These are phyloP conservation scores for Heloderma charlesbogerti DNA, from an alignment of 2,113 vertebrate genomes.

Conservation along the genomic window DNA sequence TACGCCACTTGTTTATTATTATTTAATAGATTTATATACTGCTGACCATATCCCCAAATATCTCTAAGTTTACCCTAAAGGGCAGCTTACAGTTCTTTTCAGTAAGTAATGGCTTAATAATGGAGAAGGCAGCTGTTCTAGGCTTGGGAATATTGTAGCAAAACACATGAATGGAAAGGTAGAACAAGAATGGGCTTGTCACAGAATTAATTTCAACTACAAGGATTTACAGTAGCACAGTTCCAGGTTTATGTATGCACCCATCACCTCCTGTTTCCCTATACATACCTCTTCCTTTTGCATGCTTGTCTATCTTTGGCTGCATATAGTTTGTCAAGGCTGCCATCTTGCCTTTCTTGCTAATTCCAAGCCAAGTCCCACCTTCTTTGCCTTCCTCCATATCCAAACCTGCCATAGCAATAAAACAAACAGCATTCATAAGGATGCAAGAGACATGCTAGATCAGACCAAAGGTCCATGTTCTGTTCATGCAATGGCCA, in stretches of 20 bases:
- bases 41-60: too few relatives aligned
- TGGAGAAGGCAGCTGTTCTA: neutral
- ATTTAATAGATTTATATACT: too few relatives aligned
- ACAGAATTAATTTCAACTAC: neutral
- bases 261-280: neutral
- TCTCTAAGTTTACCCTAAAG: too few relatives aligned
- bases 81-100: too few relatives aligned
- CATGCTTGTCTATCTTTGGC: slow-evolving; percentile 79
- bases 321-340: slow-evolving; percentile 96
- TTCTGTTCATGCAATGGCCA: too few relatives aligned
- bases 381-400: slow-evolving; percentile 94
- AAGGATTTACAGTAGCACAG: neutral
- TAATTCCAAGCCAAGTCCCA: slow-evolving; percentile 96
- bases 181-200: neutral
- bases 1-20: too few relatives aligned
- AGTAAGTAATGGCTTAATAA: neutral
- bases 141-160: neutral
- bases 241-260: neutral
- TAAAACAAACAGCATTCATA: neutral
- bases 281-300: slow-evolving; percentile 88
- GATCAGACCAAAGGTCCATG: too few relatives aligned
- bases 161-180: neutral
- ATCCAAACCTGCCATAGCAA: slow-evolving; percentile 84
- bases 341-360: slow-evolving; percentile 89
- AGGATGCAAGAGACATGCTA: too few relatives aligned